Percentiles rank a stretch among this genome's conserved stretches.
Evolutionary conservation across 2,113 vertebrate genomes (phyloP).

Genomic region (Trachemys scripta): DNA sequence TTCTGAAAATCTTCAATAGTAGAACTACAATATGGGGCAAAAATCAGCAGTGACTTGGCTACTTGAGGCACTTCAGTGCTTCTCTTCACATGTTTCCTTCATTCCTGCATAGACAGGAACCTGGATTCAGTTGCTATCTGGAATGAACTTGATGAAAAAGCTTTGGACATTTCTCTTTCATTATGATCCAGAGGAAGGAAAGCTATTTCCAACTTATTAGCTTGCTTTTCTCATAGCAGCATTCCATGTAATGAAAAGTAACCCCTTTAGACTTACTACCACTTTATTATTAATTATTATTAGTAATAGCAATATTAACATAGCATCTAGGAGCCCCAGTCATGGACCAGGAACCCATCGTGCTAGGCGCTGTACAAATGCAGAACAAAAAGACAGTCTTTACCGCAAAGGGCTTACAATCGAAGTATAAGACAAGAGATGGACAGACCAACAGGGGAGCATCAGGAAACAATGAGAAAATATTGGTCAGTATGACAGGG

Average conservation of each 20-base stretch:
- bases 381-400: not conserved
- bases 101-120: not conserved
- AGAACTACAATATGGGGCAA: not conserved
- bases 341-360: not conserved
- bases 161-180: not conserved
- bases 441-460: not conserved
- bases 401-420: not conserved
- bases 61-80: not conserved
- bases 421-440: not conserved
- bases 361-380: not conserved
- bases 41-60: fast-evolving
- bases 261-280: not conserved
- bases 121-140: not conserved
- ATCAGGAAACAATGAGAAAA: not conserved
- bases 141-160: not conserved
- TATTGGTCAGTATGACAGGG: not conserved
- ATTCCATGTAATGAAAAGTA: not conserved
- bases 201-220: not conserved
- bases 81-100: not conserved
- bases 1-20: not conserved
- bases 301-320: not conserved
- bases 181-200: not conserved
- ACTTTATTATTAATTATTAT: fast-evolving
- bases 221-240: not conserved
- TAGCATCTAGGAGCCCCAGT: not conserved